Base-by-base conservation (phyloP, 1,140 invertebrate genomes). In the Microplitis mediator region DNA sequence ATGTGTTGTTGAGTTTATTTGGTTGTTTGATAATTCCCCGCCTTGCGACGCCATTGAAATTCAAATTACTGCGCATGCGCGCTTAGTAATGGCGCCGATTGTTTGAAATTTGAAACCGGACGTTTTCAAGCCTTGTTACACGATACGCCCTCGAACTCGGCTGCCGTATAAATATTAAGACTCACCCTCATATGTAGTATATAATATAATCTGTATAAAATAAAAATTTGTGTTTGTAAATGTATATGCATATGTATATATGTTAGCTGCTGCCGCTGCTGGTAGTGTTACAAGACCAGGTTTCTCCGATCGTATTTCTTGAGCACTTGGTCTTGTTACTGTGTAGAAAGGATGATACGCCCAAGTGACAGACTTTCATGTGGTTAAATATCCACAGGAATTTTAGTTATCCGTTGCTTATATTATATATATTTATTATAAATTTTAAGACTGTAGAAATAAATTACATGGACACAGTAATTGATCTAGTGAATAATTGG, bases 81-180 rank as follows among this genome's bases (percentile, higher is more conserved):
- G 14, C 14, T 52, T 9, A n/a, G 31, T 1, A 9, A 69, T 52
- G 45, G 23, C 23, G 66, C 51, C 51, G 68, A 68, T 68, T 35
- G 45, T 34, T 51, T 69, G 73, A 73, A 71, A 72, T 75, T 77
- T 71, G 76, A 78, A 76, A 76, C 76, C 74, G 74, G 75, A 77
- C 74, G 75, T 75, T 78, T 80, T 77, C 74, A 75, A 74, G 69
- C 77, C 75, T 72, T 66, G 75, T 77, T 77, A 74, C 76, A 65
- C 66, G 72, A 74, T 75, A 69, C 54, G 45, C 1, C 5, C 36
- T 23, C 32, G 32, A 1, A 23, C 1, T 23, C 23, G 23, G 23
- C 39, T 45, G 39, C 39, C 39, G 39, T 45, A 11, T 6, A 45
- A 45, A 45, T 45, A 45, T 45, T 45, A 11, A 39, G 36, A 45